Percentiles rank a stretch among this genome's conserved stretches.
These are phyloP conservation scores for Lycodopsis pacificus DNA, from an alignment of 2,797 vertebrate genomes.

Conservation along the genomic window DNA sequence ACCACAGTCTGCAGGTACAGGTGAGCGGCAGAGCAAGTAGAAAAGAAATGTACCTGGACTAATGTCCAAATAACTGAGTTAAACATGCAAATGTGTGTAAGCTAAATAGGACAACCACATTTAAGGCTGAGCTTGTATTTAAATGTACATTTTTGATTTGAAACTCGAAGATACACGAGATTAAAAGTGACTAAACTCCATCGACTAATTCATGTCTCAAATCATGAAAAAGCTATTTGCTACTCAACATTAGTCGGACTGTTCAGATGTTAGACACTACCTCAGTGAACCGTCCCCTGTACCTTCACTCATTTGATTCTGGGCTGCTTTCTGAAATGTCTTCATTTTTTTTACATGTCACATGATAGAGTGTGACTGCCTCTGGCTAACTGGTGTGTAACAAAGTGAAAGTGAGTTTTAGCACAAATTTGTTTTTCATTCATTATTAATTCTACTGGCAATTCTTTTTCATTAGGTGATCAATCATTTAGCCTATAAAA, in stretches of 20 bases:
- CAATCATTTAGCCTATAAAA: background rate
- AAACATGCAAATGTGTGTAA: background rate
- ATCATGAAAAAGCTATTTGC: background rate
- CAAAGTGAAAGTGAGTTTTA: background rate
- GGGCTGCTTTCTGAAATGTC: background rate
- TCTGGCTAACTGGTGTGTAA: background rate
- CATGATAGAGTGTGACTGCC: background rate
- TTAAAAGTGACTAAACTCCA: background rate
- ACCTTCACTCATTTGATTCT: background rate
- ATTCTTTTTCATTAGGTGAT: background rate
- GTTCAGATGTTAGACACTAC: background rate
- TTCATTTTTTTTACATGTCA: background rate
- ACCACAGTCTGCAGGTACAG: constrained; percentile 4
- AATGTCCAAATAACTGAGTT: background rate
- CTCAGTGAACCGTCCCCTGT: background rate
- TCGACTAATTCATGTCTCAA: background rate
- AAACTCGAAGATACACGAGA: background rate
- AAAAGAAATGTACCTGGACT: background rate
- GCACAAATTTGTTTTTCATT: background rate
- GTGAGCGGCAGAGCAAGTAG: background rate
- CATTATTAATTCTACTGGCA: background rate
- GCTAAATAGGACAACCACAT: background rate
- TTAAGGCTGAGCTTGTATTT: background rate
- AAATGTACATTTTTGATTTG: background rate
- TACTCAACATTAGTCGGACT: background rate